Evolutionary conservation across 2,888 invertebrate genomes (phyloP), one percentile per base, ranked within the genome.

Genomic region (Scaptomyza cyrtandrae): DNA sequence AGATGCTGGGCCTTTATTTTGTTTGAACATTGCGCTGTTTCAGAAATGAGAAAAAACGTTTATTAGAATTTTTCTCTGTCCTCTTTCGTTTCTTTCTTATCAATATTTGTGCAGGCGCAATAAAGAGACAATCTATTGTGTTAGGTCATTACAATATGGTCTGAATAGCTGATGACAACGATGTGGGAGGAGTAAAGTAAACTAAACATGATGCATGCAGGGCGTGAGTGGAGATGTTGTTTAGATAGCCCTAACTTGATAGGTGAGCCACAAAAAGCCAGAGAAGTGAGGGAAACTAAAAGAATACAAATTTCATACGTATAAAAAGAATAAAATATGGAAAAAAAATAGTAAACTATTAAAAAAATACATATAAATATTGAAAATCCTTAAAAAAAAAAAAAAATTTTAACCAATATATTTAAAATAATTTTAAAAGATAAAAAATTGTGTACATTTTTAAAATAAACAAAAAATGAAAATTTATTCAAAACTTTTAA

Each of bases 61-160:
- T 60, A 41, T 61, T 50, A 35, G 45, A 63, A 55, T 62, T 57
- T 63, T 60, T 35, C 35, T 61, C 49, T n/a, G 19, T 10, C 3
- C n/a, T 68, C 29, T 6, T 14, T 9, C 39, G 49, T 68, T 68
- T 29, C 27, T 7, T 43, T 52, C 64, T 75, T 75, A 75, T 78
- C 75, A 75, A 78, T 78, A 69, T 75, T 75, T 75, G 75, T 69
- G 53, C 78, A 75, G 78, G 41, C 53, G 57, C 60, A 76, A 79
- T 82, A 73, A 79, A 77, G 75, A 53, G 45, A 62, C 39, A 50
- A 45, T 61, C 57, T 58, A 56, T 74, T 76, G 77, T 77, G 63
- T 64, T 57, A 56, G 78, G 59, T 67, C 68, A 54, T 52, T 56
- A 50, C 43, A 54, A 44, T 55, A 44, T 54, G 45, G 5, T 39